Evolutionary conservation across 2,888 invertebrate species (phyloP).

Genomic region (Clepsis dumicolana): DNA sequence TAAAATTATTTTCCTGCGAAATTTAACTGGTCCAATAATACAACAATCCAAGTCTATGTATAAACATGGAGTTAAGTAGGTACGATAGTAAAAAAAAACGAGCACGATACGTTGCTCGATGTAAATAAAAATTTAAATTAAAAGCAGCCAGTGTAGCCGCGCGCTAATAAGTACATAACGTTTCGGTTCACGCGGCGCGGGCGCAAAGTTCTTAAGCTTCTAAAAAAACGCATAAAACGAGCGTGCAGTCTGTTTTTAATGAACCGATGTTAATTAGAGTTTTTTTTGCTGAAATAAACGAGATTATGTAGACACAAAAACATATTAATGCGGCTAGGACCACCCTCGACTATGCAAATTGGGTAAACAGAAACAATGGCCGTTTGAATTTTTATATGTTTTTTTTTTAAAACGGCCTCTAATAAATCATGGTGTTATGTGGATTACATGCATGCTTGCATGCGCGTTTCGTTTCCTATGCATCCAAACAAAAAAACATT

Average conservation of each 20-base stretch:
- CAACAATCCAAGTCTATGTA: too few relatives aligned
- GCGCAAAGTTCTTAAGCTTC: slow-evolving; percentile 20
- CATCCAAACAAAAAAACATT: background rate
- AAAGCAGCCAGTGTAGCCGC: slow-evolving; percentile 38
- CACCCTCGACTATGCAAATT: slow-evolving; percentile 42
- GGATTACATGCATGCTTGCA: slow-evolving; percentile 6
- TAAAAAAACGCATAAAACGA: slow-evolving; percentile 44
- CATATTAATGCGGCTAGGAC: slow-evolving; percentile 35
- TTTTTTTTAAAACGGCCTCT: background rate
- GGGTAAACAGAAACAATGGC: slow-evolving; percentile 22
- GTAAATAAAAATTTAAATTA: slow-evolving; percentile 4
- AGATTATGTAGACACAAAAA: slow-evolving; percentile 40
- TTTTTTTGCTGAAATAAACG: slow-evolving; percentile 35
- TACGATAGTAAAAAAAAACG: background rate
- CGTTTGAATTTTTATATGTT: slow-evolving; percentile 11
- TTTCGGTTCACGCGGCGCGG: slow-evolving; percentile 45
- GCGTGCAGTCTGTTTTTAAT: slow-evolving; percentile 46
- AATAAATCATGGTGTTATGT: background rate
- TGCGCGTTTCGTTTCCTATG: background rate
- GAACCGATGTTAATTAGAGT: slow-evolving; percentile 48
- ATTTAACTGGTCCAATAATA: too few relatives aligned
- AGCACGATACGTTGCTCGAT: background rate
- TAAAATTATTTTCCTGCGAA: too few relatives aligned
- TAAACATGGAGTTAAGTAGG: background rate
- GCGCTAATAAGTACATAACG: slow-evolving; percentile 37